phyloP scores from a whole-genome alignment of 2,797 vertebrate species.

The Tenualosa thibaudeaui region DNA sequence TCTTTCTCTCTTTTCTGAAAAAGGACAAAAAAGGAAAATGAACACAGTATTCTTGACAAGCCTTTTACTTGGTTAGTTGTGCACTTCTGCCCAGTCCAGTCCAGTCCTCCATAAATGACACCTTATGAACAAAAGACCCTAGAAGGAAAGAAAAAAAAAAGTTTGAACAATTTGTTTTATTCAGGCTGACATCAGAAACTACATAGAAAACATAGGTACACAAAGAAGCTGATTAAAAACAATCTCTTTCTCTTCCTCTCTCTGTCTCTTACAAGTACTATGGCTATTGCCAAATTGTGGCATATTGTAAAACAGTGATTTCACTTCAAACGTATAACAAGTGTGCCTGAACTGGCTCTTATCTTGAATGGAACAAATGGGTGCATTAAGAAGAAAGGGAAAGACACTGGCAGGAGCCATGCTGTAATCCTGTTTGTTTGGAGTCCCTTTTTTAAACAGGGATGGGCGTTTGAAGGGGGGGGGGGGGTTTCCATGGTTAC shows the following conservation, averaged over 20 bases:
- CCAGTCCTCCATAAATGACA: conserved; percentile 41
- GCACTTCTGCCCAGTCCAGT: conserved; percentile 35
- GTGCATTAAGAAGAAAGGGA: conserved; percentile 56
- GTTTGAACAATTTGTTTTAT: background rate
- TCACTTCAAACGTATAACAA: conserved; percentile 60
- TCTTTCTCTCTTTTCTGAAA: conserved; percentile 43
- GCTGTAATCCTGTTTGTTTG: conserved; percentile 72
- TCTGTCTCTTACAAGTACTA: conserved; percentile 27
- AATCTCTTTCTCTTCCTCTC: conserved; percentile 54
- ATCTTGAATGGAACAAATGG: conserved; percentile 65
- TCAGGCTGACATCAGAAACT: background rate
- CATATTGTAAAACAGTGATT: conserved; percentile 49
- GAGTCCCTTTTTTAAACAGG: conserved; percentile 51
- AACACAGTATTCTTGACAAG: conserved; percentile 77
- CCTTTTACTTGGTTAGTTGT: conserved; percentile 39
- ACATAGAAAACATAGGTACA: background rate
- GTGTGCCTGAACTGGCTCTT: conserved; percentile 60
- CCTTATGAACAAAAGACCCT: conserved; percentile 82
- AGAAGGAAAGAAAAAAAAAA: conserved; percentile 50
- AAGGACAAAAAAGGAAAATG: conserved; percentile 66
- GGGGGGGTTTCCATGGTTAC: conserved; percentile 72
- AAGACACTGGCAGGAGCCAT: conserved; percentile 56
- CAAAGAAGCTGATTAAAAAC: background rate
- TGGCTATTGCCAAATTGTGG: background rate
- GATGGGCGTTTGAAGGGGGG: background rate